A percentile compares a stretch with the other conserved stretches of the same genome.
Conservation (phyloP, 2,113 vertebrate species). For the Andinoacara biseriatus region DNA sequence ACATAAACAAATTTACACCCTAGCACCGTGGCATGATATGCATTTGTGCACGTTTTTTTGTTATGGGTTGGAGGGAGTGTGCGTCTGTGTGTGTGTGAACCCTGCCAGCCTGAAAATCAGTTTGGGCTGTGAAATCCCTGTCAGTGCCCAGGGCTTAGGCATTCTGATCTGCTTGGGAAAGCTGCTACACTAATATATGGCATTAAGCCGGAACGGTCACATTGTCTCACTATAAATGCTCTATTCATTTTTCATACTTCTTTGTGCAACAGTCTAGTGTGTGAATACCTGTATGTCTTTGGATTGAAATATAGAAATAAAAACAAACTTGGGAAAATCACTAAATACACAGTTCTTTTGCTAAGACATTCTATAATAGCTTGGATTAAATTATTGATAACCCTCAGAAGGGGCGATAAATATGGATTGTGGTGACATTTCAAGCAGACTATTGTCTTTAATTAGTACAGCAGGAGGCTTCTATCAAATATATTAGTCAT, state of each 20-base stretch:
- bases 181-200: conserved; percentile 64
- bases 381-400: conserved; percentile 3
- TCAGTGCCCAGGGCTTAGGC: conserved; percentile 64
- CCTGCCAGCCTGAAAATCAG: conserved; percentile 65
- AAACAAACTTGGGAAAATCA: not conserved
- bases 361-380: not conserved
- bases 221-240: conserved; percentile 68
- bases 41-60: not conserved
- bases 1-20: not conserved
- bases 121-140: conserved; percentile 73
- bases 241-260: conserved; percentile 44
- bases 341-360: not conserved
- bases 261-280: not conserved
- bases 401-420: not conserved
- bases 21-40: not conserved
- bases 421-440: conserved; percentile 17
- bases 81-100: conserved; percentile 31
- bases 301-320: not conserved
- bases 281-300: not conserved
- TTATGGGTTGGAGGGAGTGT: not conserved
- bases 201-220: conserved; percentile 68
- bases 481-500: conserved; percentile 16
- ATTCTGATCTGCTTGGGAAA: conserved; percentile 73
- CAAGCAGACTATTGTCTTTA: not conserved
- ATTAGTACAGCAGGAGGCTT: not conserved